phyloP scores from a whole-genome alignment of 1,140 invertebrate genomes.

The Dinothrombium tinctorium region DNA sequence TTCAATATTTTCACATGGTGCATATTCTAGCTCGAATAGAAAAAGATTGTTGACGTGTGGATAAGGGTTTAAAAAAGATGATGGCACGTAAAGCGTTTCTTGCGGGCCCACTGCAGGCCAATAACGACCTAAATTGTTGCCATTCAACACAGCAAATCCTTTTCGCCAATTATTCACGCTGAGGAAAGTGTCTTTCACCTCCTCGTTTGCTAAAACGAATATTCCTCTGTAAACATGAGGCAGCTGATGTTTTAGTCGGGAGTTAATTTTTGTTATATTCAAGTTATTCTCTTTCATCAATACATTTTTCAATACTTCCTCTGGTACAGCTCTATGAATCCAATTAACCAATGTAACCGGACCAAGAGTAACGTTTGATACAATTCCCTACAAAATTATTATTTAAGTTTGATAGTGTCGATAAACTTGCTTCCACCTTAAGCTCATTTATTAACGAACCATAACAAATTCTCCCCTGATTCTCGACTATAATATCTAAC shows the following conservation, averaged over 20 bases:
- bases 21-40: slow-evolving; percentile 21
- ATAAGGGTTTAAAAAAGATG: slow-evolving; percentile 21
- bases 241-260: neutral
- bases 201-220: slow-evolving; percentile 20
- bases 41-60: slow-evolving; percentile 17
- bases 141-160: slow-evolving; percentile 45
- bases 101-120: slow-evolving; percentile 50
- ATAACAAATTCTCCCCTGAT: slow-evolving; percentile 14
- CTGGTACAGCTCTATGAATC: neutral
- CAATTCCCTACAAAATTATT: slow-evolving; percentile 7
- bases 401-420: too few relatives aligned
- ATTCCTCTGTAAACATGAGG: slow-evolving; percentile 23
- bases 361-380: neutral
- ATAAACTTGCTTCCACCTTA: too few relatives aligned
- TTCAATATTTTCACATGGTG: too few relatives aligned
- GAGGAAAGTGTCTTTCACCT: slow-evolving; percentile 33
- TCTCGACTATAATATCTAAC: slow-evolving; percentile 24
- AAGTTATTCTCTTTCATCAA: neutral
- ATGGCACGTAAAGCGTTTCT: slow-evolving; percentile 44
- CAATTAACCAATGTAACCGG: slow-evolving; percentile 2
- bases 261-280: neutral
- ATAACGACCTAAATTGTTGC: slow-evolving; percentile 44
- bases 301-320: slow-evolving; percentile 1
- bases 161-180: slow-evolving; percentile 39
- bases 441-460: slow-evolving; percentile 19